Percentiles rank a stretch among this genome's conserved stretches.
phyloP scores from a whole-genome alignment of 1,140 invertebrate genomes.

The Drosophila eugracilis region DNA sequence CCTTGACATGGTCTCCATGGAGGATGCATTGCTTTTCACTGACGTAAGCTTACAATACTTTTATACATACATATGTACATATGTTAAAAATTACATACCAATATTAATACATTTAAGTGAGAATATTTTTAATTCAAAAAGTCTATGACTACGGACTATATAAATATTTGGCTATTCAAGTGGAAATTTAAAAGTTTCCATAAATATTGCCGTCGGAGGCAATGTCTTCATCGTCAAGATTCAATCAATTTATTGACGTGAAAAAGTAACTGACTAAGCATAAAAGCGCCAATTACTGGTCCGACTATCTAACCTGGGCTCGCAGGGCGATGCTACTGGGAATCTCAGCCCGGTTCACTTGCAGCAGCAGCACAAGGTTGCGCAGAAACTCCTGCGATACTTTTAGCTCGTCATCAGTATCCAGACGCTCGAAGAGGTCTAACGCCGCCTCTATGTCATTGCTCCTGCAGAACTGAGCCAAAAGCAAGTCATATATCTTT shows the following conservation, averaged over 20 bases:
- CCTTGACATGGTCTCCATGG: too few species aligned
- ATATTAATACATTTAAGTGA: too few species aligned
- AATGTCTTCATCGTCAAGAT: too few species aligned
- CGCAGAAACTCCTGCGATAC: conserved; percentile 78
- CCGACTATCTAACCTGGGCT: conserved; percentile 71
- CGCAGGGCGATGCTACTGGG: conserved; percentile 74
- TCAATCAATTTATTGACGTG: not conserved
- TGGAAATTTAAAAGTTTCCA: too few species aligned
- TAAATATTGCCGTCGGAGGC: too few species aligned
- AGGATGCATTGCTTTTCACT: too few species aligned
- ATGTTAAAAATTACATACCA: too few species aligned
- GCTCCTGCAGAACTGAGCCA: conserved; percentile 84
- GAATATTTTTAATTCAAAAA: too few species aligned
- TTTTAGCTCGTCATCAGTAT: conserved; percentile 78
- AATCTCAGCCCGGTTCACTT: conserved; percentile 73
- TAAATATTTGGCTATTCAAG: too few species aligned
- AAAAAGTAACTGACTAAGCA: conserved; percentile 1
- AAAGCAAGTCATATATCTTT: conserved; percentile 83
- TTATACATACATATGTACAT: too few species aligned
- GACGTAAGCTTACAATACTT: too few species aligned
- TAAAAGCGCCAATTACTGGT: not conserved
- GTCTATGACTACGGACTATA: too few species aligned
- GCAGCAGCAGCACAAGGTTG: conserved; percentile 73
- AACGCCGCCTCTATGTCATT: conserved; percentile 83
- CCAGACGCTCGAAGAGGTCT: conserved; percentile 80